Percentiles rank a stretch among this genome's conserved stretches.
phyloP scores from a whole-genome alignment of 2,113 vertebrate genomes.

The Baryphthengus martii region DNA sequence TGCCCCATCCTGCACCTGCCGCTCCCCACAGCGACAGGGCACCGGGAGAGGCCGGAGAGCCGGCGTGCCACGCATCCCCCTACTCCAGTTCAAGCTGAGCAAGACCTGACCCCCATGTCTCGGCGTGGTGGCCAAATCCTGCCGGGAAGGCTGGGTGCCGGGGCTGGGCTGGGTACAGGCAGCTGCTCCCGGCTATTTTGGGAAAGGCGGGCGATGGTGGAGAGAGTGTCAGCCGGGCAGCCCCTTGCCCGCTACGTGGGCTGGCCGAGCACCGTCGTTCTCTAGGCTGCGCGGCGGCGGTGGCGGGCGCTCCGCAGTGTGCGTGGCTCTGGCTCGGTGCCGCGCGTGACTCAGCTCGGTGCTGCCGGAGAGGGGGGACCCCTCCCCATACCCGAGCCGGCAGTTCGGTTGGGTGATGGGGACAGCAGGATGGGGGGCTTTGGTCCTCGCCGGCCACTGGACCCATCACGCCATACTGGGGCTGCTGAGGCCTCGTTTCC shows the following conservation, averaged over 20 bases:
- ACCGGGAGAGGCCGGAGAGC: background rate
- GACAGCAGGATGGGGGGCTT: background rate
- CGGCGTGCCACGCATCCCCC: background rate
- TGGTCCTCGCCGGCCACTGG: background rate
- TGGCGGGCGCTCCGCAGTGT: slow-evolving; percentile 11
- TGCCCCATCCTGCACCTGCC: background rate
- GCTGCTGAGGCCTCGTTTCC: background rate
- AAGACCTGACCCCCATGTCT: background rate
- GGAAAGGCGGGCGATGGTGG: background rate
- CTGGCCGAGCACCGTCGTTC: background rate
- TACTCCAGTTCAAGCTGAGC: background rate
- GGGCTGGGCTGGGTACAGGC: too few relatives aligned
- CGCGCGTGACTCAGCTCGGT: slow-evolving; percentile 35
- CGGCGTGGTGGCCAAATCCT: fast-evolving
- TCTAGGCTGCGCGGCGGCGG: background rate
- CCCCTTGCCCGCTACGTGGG: background rate
- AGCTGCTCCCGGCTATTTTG: background rate
- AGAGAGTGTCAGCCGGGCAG: background rate
- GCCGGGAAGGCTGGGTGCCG: background rate
- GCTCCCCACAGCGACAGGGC: background rate
- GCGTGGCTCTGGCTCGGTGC: slow-evolving; percentile 16
- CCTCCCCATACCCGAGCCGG: background rate
- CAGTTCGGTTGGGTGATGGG: fast-evolving
- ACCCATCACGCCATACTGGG: background rate
- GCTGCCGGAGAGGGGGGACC: background rate